These are phyloP conservation scores for Nycteola revayana DNA, from an alignment of 2,888 invertebrate species.

Conservation along the genomic window DNA sequence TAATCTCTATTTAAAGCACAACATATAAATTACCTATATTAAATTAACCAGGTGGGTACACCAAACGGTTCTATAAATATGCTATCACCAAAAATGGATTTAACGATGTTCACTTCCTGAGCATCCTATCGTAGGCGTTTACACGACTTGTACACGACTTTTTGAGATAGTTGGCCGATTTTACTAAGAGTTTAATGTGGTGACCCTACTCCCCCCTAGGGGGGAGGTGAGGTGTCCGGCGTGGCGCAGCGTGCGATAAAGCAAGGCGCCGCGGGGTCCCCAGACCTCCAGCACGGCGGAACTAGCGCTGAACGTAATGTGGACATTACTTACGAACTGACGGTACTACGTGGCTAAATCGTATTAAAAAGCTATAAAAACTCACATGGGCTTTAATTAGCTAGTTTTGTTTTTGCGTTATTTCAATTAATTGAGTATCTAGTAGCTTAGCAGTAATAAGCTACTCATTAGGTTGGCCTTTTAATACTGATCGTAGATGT, in stretches of 20 bases:
- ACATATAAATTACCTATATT: too few species aligned
- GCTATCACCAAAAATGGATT: slow-evolving; percentile 25
- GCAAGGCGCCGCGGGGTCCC: slow-evolving; percentile 77
- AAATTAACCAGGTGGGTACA: background rate
- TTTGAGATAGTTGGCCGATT: background rate
- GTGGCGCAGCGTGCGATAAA: slow-evolving; percentile 79
- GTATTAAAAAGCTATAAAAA: background rate
- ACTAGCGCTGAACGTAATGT: slow-evolving; percentile 26
- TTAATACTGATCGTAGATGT: too few species aligned
- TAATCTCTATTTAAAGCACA: too few species aligned
- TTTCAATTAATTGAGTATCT: background rate
- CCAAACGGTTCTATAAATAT: slow-evolving; percentile 17
- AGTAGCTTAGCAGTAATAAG: too few species aligned
- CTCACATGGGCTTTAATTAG: background rate
- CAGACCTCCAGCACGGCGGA: slow-evolving; percentile 67
- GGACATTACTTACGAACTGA: slow-evolving; percentile 36
- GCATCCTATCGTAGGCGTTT: slow-evolving; percentile 29
- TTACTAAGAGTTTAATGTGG: slow-evolving; percentile 21
- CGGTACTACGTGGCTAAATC: background rate
- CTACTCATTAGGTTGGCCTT: too few species aligned
- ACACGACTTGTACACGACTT: slow-evolving; percentile 10
- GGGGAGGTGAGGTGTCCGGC: slow-evolving; percentile 67
- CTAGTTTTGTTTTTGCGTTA: background rate
- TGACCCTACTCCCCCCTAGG: slow-evolving; percentile 44
- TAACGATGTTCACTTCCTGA: slow-evolving; percentile 26